A percentile compares a stretch with the other conserved stretches of the same genome.
Evolutionary conservation across 2,888 invertebrate genomes (phyloP).

Genomic region (Lepidocyrtoides sp.): DNA sequence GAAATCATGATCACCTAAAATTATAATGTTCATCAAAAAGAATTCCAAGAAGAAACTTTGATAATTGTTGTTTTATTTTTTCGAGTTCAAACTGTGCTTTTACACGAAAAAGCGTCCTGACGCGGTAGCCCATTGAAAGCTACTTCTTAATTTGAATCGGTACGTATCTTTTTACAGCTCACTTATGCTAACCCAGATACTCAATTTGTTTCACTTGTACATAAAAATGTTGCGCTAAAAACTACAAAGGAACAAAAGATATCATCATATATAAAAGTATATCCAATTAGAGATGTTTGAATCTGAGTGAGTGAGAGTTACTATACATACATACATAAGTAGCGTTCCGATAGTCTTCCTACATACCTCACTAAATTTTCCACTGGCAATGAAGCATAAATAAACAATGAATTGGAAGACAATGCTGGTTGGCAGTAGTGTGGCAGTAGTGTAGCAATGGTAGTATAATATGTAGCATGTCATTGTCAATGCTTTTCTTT

Average conservation of each 20-base stretch:
- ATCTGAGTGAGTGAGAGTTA: conserved; percentile 3
- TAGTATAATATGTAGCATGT: conserved; percentile 39
- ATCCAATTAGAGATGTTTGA: conserved; percentile 66
- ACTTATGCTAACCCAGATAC: conserved; percentile 79
- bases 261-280: conserved; percentile 49
- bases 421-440: conserved; percentile 7
- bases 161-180: conserved; percentile 72
- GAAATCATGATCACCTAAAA: not conserved
- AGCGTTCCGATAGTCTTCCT: not conserved
- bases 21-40: conserved; percentile 4
- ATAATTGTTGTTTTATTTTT: conserved; percentile 53
- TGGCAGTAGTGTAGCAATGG: not conserved
- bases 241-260: conserved; percentile 69
- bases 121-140: conserved; percentile 69
- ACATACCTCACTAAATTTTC: conserved; percentile 32
- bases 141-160: conserved; percentile 63
- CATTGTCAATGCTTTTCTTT: conserved; percentile 64
- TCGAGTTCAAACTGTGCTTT: conserved; percentile 39
- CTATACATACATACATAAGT: not conserved
- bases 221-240: conserved; percentile 65
- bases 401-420: conserved; percentile 71
- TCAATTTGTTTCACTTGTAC: conserved; percentile 78
- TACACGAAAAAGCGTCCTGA: conserved; percentile 50
- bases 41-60: conserved; percentile 62
- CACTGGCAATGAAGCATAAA: conserved; percentile 78